A percentile compares a stretch with the other conserved stretches of the same genome.
phyloP scores from a whole-genome alignment of 2,113 vertebrate genomes.

The Chunga burmeisteri region DNA sequence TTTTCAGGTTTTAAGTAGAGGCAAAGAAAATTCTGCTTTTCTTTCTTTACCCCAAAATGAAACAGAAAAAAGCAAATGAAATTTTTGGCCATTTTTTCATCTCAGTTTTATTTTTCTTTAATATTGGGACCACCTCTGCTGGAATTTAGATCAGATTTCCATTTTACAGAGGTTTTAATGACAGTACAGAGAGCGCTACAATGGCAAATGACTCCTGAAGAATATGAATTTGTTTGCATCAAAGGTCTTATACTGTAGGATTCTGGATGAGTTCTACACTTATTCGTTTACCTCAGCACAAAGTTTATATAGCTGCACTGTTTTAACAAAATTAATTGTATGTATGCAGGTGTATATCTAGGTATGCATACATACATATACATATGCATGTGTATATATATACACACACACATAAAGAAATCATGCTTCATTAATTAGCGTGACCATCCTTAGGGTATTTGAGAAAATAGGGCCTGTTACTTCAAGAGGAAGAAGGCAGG shows the following conservation, averaged over 20 bases:
- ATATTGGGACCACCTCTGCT: not conserved
- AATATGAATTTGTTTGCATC: not conserved
- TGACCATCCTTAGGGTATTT: not conserved
- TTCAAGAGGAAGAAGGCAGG: not conserved
- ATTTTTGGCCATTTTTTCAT: not conserved
- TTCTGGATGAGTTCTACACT: not conserved
- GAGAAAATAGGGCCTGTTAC: not conserved
- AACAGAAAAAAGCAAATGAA: not conserved
- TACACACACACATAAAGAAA: not conserved
- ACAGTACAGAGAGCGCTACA: not conserved
- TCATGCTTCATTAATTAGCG: not conserved
- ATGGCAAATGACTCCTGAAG: not conserved
- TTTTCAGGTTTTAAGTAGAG: not conserved
- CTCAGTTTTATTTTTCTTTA: not conserved
- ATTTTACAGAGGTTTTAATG: not conserved
- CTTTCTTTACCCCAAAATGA: not conserved
- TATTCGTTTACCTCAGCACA: not conserved
- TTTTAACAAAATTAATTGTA: not conserved
- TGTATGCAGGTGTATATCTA: not conserved
- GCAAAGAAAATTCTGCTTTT: not conserved
- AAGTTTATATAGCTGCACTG: not conserved
- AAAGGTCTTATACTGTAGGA: not conserved
- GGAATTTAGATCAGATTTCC: not conserved
- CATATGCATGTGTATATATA: accelerated
- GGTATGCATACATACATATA: no score